These are phyloP conservation scores for Popillia japonica DNA, from an alignment of 1,140 invertebrate genomes.

Conservation along the genomic window DNA sequence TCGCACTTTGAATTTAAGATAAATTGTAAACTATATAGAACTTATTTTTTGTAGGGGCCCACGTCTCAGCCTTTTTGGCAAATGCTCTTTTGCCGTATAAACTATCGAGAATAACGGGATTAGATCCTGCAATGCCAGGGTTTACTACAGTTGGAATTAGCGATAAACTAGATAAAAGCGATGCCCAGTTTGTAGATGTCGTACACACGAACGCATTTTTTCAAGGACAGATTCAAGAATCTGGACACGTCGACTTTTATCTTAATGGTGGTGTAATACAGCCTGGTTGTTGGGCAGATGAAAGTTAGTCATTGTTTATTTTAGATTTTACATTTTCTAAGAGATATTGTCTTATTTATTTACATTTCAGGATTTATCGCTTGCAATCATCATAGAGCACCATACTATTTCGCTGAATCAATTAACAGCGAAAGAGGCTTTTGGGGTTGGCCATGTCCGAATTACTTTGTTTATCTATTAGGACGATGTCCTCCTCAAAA, in stretches of 20 bases:
- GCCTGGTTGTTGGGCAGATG: slow-evolving; percentile 68
- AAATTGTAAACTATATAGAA: background rate
- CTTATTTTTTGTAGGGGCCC: slow-evolving; percentile 45
- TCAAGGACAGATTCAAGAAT: slow-evolving; percentile 69
- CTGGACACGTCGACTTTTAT: slow-evolving; percentile 77
- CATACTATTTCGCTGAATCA: slow-evolving; percentile 77
- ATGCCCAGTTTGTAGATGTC: slow-evolving; percentile 77
- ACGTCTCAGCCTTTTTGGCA: slow-evolving; percentile 66
- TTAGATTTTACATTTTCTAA: no score
- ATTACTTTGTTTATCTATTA: slow-evolving; percentile 70
- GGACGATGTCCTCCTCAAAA: slow-evolving; percentile 64
- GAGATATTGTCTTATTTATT: slow-evolving; percentile 8
- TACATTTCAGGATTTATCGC: slow-evolving; percentile 55
- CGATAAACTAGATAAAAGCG: slow-evolving; percentile 72
- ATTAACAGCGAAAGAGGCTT: slow-evolving; percentile 74
- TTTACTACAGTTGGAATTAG: slow-evolving; percentile 66
- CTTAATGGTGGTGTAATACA: slow-evolving; percentile 76
- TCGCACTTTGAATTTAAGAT: background rate
- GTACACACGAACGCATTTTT: slow-evolving; percentile 78
- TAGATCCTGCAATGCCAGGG: slow-evolving; percentile 75
- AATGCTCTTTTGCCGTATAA: slow-evolving; percentile 63
- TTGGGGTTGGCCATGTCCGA: slow-evolving; percentile 73
- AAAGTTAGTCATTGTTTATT: slow-evolving; percentile 43
- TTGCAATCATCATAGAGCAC: slow-evolving; percentile 75
- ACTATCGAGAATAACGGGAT: slow-evolving; percentile 68